Evolutionary conservation across 1,140 invertebrate genomes (phyloP).

Genomic region (Galleria mellonella): DNA sequence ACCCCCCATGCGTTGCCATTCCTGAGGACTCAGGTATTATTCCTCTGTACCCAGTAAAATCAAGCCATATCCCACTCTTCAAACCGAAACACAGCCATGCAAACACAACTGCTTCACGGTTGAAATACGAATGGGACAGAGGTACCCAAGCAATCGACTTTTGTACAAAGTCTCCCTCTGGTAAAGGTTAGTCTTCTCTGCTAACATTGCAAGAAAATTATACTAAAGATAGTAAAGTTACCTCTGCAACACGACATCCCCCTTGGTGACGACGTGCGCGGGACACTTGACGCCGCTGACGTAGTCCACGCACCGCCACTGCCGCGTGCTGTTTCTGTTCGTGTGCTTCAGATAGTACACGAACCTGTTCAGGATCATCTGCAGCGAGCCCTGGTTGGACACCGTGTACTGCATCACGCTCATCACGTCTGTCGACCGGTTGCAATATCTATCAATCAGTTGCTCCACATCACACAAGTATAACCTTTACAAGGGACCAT

Average conservation of each 20-base stretch:
- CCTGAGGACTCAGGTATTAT: too few species aligned
- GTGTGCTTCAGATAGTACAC: slow-evolving; percentile 59
- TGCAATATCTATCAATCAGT: not conserved
- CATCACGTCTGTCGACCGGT: slow-evolving; percentile 7
- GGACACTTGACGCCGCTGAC: slow-evolving; percentile 42
- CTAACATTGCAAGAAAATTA: slow-evolving; percentile 1
- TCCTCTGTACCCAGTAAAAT: too few species aligned
- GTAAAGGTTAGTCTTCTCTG: too few species aligned
- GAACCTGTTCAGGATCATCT: slow-evolving; percentile 56
- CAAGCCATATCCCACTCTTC: too few species aligned
- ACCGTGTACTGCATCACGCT: slow-evolving; percentile 46
- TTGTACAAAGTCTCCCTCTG: too few species aligned
- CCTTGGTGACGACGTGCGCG: slow-evolving; percentile 42
- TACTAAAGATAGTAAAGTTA: slow-evolving; percentile 9
- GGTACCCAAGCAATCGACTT: too few species aligned
- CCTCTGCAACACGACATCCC: slow-evolving; percentile 51
- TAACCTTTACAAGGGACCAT: too few species aligned
- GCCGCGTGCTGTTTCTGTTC: slow-evolving; percentile 36
- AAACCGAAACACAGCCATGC: too few species aligned
- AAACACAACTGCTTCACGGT: too few species aligned
- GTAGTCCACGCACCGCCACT: slow-evolving; percentile 62
- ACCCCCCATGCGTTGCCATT: too few species aligned
- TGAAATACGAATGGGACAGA: too few species aligned
- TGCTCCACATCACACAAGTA: too few species aligned
- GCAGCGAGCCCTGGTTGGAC: slow-evolving; percentile 53